Evolutionary conservation across 2,888 invertebrate species (phyloP), one percentile per base, ranked within the genome.

Genomic region (Allophyes oxyacanthae): DNA sequence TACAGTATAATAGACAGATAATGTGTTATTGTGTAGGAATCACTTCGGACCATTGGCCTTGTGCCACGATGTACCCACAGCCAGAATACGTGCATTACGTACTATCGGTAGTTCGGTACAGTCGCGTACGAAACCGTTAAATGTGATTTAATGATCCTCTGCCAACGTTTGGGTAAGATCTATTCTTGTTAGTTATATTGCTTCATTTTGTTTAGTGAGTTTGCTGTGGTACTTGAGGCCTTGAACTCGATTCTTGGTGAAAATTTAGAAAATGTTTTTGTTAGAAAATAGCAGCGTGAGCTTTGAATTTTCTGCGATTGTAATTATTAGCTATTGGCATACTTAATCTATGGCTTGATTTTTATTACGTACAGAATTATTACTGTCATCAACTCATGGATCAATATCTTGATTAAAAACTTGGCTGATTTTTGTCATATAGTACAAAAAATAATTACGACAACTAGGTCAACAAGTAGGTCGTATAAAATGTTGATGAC

Each of bases 31-130:
- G 68, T 67, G 58, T 52, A 60, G 67, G 69, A 73, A 77, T 75
- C 70, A 66, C 78, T 79, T 73, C 59, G 65, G 70, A 59, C 55
- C 54, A 55, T 67, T 79, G 79, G 79, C 78, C 62, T 62, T 58
- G 37, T 67, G 79, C 79, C 78, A 79, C 55, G 48, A 54, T 61
- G 58, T 68, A 61, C 64, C 46, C 43, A 52, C 60, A 60, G 44
- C 57, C 46, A 48, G 52, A 36, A 44, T 38, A 36, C 37, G 20
- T 46, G 55, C 38, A 10, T 43, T 20, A 20, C 20, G 20, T 20
- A 20, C 20, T n/a, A 4, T 20, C 20, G 20, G 20, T 20, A 3
- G n/a, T 20, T 34, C 20, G 13, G 58, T 53, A 61, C 58, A 60
- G 48, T 57, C 53, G 44, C 37, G 58, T 28, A 72, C 55, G 34